Conservation (phyloP, 2,113 vertebrate genomes). For the Caranx melampygus region DNA sequence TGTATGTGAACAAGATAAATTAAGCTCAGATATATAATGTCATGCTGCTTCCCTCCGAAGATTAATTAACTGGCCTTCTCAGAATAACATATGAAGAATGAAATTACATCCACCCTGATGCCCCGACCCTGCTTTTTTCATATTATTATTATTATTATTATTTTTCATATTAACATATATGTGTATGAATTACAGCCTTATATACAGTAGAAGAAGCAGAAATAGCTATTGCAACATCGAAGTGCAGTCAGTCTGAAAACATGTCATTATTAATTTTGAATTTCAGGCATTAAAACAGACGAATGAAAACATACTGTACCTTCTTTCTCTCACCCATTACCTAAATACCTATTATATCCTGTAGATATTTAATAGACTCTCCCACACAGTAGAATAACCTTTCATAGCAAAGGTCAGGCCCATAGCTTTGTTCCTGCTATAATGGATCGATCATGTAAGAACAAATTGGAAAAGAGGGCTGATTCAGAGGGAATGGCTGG, state of each 20-base stretch:
- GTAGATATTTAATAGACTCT: not conserved
- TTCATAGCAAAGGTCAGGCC: conserved; percentile 29
- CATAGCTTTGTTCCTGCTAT: not conserved
- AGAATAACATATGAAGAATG: not conserved
- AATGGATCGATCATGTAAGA: conserved; percentile 12
- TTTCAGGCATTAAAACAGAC: not conserved
- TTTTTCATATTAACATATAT: no score
- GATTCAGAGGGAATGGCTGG: not conserved
- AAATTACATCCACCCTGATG: no score
- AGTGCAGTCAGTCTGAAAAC: not conserved
- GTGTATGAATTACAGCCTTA: no score
- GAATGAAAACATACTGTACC: not conserved
- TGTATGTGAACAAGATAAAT: not conserved
- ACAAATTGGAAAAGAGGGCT: conserved; percentile 14
- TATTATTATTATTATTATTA: no score
- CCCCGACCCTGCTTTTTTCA: no score
- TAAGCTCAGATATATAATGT: not conserved
- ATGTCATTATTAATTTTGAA: not conserved
- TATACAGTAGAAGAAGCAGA: not conserved
- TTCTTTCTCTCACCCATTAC: not conserved
- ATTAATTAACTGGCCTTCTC: not conserved
- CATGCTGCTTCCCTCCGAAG: not conserved
- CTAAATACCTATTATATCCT: not conserved
- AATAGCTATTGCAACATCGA: not conserved
- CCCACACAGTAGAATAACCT: not conserved